Evolutionary conservation across 1,140 invertebrate species (phyloP).

Genomic region (Chelonus insularis): DNA sequence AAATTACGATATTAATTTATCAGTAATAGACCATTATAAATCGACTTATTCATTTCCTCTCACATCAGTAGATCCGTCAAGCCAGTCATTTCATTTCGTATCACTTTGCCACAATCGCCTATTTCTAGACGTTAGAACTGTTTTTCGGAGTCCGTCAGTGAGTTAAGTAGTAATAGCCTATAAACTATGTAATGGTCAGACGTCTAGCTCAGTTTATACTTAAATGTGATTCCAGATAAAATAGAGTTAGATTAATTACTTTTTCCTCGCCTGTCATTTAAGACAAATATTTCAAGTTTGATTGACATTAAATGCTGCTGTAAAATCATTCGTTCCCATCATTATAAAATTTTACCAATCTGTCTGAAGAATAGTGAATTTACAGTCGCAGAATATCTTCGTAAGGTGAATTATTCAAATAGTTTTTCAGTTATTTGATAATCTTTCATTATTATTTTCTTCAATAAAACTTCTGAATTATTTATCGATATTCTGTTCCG

Average conservation of each 20-base stretch:
- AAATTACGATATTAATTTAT: no score
- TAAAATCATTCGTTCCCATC: neutral
- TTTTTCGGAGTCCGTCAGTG: no score
- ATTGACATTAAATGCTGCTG: neutral
- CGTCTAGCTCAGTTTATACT: neutral
- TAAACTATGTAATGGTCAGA: neutral
- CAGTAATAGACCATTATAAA: no score
- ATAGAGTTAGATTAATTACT: neutral
- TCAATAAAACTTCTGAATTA: neutral
- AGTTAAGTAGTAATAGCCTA: no score
- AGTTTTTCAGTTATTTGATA: neutral
- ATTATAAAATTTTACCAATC: neutral
- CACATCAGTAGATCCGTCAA: no score
- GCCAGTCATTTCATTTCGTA: no score
- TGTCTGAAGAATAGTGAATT: slow-evolving; percentile 8
- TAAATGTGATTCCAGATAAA: neutral
- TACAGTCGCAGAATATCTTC: neutral
- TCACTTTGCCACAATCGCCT: no score
- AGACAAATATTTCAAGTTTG: neutral
- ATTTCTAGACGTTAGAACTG: no score
- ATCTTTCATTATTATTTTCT: neutral
- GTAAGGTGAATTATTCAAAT: slow-evolving; percentile 6
- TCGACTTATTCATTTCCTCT: no score
- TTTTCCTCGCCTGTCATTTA: neutral
- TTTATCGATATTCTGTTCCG: neutral